These are phyloP conservation scores for Hypomecis punctinalis DNA, from an alignment of 2,888 invertebrate species.

Conservation along the genomic window DNA sequence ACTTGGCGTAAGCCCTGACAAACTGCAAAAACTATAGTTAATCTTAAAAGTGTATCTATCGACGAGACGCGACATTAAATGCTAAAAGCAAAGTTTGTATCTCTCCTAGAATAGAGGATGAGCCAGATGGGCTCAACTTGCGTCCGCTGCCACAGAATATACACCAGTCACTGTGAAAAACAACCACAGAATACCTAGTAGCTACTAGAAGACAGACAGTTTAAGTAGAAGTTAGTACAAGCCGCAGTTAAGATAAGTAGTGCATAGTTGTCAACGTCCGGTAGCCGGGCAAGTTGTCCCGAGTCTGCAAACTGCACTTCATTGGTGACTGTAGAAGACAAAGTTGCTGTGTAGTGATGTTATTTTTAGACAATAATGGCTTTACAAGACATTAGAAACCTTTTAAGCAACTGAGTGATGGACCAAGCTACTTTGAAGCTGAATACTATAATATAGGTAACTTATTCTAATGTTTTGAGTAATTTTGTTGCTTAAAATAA, in stretches of 20 bases:
- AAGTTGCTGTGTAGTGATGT: background rate
- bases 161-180: background rate
- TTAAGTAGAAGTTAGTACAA: background rate
- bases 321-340: background rate
- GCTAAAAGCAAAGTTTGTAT: conserved; percentile 11
- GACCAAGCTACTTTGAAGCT: too few relatives aligned
- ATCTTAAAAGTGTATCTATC: conserved; percentile 4
- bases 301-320: conserved; percentile 8
- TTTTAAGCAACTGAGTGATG: too few relatives aligned
- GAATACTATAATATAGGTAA: too few relatives aligned
- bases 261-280: conserved; percentile 1
- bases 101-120: conserved; percentile 2
- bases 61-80: background rate
- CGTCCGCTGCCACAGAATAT: background rate
- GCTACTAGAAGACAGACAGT: background rate
- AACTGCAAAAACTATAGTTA: conserved; percentile 2
- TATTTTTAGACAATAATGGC: background rate
- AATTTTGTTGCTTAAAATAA: too few relatives aligned
- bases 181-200: background rate
- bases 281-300: conserved; percentile 2
- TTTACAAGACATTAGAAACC: background rate
- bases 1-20: background rate
- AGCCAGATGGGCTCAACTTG: conserved; percentile 3
- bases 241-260: background rate
- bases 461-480: too few relatives aligned